Conservation (phyloP, 2,888 invertebrate genomes). For the Drosophila atroscutellata region DNA sequence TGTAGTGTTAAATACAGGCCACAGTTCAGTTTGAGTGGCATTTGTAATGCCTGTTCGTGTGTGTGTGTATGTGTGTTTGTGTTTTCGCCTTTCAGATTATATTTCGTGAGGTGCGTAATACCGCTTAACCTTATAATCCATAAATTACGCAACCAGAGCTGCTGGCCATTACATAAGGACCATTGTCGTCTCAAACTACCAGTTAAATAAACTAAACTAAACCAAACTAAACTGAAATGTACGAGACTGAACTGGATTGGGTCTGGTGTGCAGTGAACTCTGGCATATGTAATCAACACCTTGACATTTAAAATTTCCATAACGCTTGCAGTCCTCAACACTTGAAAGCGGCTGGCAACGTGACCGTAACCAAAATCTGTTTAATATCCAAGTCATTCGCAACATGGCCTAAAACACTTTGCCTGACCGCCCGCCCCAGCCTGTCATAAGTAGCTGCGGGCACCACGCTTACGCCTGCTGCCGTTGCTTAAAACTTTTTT, state of each 20-base stretch:
- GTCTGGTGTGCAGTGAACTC: conserved; percentile 31
- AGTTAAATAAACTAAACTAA: neutral
- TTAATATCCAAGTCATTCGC: conserved; percentile 54
- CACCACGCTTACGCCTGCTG: conserved; percentile 54
- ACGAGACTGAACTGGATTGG: neutral
- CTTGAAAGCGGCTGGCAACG: conserved; percentile 8
- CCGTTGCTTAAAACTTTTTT: conserved; percentile 42
- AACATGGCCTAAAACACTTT: conserved; percentile 34
- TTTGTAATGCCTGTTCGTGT: conserved; percentile 11
- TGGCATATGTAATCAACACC: conserved; percentile 61
- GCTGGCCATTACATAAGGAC: conserved; percentile 31
- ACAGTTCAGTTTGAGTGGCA: conserved; percentile 18
- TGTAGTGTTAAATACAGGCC: conserved; percentile 28
- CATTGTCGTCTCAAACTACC: conserved; percentile 6
- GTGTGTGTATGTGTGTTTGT: neutral
- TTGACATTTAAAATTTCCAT: conserved; percentile 46
- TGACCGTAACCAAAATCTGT: conserved; percentile 55
- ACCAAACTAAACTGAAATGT: conserved; percentile 1
- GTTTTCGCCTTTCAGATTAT: conserved; percentile 37
- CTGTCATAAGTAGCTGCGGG: conserved; percentile 56
- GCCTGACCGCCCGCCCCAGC: neutral
- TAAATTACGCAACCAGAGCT: conserved; percentile 19
- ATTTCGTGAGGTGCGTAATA: conserved; percentile 56
- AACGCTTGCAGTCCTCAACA: conserved; percentile 10
- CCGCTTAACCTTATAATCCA: conserved; percentile 53